A percentile compares a stretch with the other conserved stretches of the same genome.
Conservation (phyloP, 2,797 vertebrate genomes). For the Thamnophis elegans region DNA sequence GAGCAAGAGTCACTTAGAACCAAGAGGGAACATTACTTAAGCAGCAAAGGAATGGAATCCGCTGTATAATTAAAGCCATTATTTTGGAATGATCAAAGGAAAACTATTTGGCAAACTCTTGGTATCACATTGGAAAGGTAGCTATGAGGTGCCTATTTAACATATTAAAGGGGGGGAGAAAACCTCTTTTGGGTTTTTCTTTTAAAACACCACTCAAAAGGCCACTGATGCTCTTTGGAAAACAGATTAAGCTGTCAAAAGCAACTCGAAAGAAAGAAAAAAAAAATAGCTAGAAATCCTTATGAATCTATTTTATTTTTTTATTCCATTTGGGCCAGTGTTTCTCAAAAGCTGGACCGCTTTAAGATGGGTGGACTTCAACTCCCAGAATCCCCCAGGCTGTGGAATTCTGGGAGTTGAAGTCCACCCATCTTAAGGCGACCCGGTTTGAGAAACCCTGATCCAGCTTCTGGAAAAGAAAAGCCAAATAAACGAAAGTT, state of each 20-base stretch:
- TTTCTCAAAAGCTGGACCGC: not conserved
- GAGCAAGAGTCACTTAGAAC: constrained; percentile 15
- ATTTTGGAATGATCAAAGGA: constrained; percentile 44
- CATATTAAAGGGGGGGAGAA: not conserved
- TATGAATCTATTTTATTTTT: too few species aligned
- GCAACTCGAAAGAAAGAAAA: not conserved
- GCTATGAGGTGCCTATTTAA: not conserved
- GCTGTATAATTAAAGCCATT: constrained; percentile 41
- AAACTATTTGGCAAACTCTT: constrained; percentile 24
- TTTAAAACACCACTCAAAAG: not conserved
- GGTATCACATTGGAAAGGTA: not conserved
- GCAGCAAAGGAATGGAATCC: not conserved
- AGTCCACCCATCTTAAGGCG: not conserved
- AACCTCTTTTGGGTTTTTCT: not conserved
- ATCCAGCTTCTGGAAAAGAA: not conserved
- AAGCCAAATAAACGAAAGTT: not conserved
- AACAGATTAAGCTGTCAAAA: constrained; percentile 14
- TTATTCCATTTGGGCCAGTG: not conserved
- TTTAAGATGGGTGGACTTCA: not conserved
- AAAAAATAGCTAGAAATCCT: not conserved
- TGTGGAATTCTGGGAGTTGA: not conserved
- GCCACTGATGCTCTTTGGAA: not conserved
- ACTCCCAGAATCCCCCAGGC: not conserved
- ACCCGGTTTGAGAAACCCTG: not conserved
- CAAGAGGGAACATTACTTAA: constrained; percentile 26